Percentiles rank a stretch among this genome's conserved stretches.
These are phyloP conservation scores for Oopsacas minuta DNA, from an alignment of 37 sponge, comb jelly and placozoan species.

Conservation along the genomic window DNA sequence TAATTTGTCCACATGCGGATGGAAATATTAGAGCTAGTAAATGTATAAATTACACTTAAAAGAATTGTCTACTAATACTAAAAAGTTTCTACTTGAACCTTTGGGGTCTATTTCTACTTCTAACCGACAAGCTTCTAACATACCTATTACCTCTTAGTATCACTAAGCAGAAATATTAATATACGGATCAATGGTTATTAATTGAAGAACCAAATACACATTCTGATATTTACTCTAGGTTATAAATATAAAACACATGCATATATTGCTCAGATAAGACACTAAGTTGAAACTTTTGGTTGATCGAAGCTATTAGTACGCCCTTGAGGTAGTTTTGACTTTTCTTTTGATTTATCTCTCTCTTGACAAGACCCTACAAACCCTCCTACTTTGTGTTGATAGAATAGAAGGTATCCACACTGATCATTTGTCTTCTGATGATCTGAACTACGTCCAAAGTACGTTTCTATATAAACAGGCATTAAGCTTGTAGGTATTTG, in stretches of 20 bases:
- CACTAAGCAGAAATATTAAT: no score
- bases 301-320: not conserved
- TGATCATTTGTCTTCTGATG: conserved; percentile 16
- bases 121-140: no score
- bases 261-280: no score
- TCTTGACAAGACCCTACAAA: not conserved
- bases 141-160: no score
- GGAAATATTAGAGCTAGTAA: no score
- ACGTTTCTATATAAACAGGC: not conserved
- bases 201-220: not conserved
- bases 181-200: not conserved
- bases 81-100: no score
- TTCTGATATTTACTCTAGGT: not conserved
- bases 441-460: not conserved
- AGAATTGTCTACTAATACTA: no score
- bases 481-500: not conserved
- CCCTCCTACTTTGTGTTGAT: conserved; percentile 43
- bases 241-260: not conserved
- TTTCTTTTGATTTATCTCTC: not conserved
- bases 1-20: no score
- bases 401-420: conserved; percentile 89
- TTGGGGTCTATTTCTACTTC: no score
- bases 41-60: no score
- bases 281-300: no score
- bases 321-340: no score